Evolutionary conservation across 1,140 invertebrate genomes (phyloP), one percentile per base, ranked within the genome.

Genomic region (Oryzaephilus surinamensis): DNA sequence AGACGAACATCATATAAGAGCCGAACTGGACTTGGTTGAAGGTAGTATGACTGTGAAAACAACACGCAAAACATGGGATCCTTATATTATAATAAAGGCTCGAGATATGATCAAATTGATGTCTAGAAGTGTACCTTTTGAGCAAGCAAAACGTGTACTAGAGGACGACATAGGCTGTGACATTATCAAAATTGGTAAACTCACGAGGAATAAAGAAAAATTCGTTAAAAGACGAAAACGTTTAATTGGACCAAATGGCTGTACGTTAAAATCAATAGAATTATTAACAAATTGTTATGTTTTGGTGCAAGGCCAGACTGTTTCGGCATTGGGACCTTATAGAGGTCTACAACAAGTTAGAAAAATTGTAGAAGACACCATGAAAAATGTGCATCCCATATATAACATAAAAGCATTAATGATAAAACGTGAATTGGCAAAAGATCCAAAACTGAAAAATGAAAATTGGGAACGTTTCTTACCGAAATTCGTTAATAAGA

Each of bases 301-400:
- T 0, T 66, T 96, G 12, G 92, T 99, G 2, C 94, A 98, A 66
- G 97, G 97, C 2, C 89, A 93, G 54, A 99, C 97, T n/a, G 97
- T 99, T 1, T 76, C 95, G 11, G 87, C 89, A 2, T 67, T 99
- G 10, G 97, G 97, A 0, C 92, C 95, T 14, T 89, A 96, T 57
- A 90, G 84, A 69, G 96, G 96, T 8, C 63, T 99, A 4, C 80
- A 87, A 51, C 88, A 97, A 63, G 90, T 94, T 0, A 66, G 93
- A 44, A 77, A 84, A 56, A 89, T 99, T 53, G 89, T 93, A 4
- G 81, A 90, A 58, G 95, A 99, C 52, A 96, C 91, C 2, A 97
- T 99, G 93, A 92, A 93, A 56, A 99, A 99, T 62, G 80, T 99
- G 41, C 96, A 99, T 72, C 96, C 96, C n/a, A 94, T 99, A 58